phyloP scores from a whole-genome alignment of 2,888 invertebrate genomes.

The Sesia apiformis region DNA sequence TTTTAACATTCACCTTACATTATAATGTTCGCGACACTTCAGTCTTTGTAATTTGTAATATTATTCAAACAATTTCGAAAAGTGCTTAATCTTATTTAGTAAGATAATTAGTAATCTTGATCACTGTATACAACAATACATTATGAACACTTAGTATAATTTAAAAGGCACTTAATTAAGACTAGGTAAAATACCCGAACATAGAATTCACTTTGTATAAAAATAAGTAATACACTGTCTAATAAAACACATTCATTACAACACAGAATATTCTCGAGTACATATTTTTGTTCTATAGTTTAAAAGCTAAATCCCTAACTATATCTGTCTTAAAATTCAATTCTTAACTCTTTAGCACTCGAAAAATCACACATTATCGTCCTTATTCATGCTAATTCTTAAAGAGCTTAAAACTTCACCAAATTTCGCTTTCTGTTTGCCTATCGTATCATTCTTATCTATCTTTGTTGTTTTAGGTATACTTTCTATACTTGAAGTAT shows the following conservation, averaged over 20 bases:
- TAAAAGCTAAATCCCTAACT: no score
- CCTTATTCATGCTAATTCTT: conserved; percentile 48
- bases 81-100: no score
- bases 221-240: no score
- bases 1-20: no score
- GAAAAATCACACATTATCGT: conserved; percentile 33
- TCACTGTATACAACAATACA: not conserved
- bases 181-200: conserved; percentile 36
- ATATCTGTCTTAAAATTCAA: no score
- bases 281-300: no score
- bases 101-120: no score
- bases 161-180: conserved; percentile 49
- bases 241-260: no score
- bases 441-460: conserved; percentile 62
- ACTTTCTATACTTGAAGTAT: conserved; percentile 46
- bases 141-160: conserved; percentile 8
- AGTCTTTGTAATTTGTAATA: no score
- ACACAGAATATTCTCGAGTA: no score
- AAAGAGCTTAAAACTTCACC: conserved; percentile 61
- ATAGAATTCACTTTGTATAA: not conserved
- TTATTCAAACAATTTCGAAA: no score
- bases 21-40: no score
- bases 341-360: not conserved
- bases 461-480: conserved; percentile 46
- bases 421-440: conserved; percentile 56